phyloP scores from a whole-genome alignment of 1,140 invertebrate species.

The Venustaconcha ellipsiformis region DNA sequence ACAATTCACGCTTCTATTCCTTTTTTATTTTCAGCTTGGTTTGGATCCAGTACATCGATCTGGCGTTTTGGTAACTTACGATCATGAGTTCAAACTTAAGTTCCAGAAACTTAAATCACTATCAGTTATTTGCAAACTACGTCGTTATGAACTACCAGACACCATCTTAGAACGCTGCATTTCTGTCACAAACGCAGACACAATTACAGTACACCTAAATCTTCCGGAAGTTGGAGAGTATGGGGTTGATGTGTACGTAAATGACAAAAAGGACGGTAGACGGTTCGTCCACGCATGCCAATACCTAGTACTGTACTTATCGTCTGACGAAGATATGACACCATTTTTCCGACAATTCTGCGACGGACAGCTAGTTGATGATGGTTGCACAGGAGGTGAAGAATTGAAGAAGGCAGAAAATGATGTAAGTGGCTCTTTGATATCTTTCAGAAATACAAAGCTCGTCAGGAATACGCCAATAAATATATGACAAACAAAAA shows the following conservation, averaged over 20 bases:
- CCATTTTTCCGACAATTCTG: constrained; percentile 20
- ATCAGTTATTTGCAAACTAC: constrained; percentile 49
- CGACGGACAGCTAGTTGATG: constrained; percentile 15
- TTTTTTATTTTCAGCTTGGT: constrained; percentile 47
- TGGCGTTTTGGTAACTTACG: constrained; percentile 38
- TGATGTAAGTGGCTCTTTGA: constrained; percentile 15
- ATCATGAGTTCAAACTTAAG: constrained; percentile 20
- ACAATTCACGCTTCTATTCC: not conserved
- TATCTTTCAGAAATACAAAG: no score
- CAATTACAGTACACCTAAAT: constrained; percentile 31
- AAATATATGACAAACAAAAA: no score
- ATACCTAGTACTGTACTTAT: constrained; percentile 62
- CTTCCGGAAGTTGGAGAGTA: constrained; percentile 65
- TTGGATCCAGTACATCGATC: constrained; percentile 52
- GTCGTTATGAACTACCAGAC: constrained; percentile 45
- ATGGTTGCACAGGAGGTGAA: constrained; percentile 1
- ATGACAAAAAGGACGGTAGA: constrained; percentile 59
- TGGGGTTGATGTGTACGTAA: constrained; percentile 67
- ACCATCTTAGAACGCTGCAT: constrained; percentile 50
- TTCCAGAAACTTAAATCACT: constrained; percentile 53
- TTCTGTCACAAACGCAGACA: constrained; percentile 42
- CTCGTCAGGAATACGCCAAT: no score
- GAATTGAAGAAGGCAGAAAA: constrained; percentile 18
- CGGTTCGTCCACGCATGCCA: constrained; percentile 66
- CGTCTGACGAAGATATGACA: constrained; percentile 43